Evolutionary conservation across 2,888 invertebrate genomes (phyloP), one percentile per base, ranked within the genome.

Genomic region (Thymelicus sylvestris): DNA sequence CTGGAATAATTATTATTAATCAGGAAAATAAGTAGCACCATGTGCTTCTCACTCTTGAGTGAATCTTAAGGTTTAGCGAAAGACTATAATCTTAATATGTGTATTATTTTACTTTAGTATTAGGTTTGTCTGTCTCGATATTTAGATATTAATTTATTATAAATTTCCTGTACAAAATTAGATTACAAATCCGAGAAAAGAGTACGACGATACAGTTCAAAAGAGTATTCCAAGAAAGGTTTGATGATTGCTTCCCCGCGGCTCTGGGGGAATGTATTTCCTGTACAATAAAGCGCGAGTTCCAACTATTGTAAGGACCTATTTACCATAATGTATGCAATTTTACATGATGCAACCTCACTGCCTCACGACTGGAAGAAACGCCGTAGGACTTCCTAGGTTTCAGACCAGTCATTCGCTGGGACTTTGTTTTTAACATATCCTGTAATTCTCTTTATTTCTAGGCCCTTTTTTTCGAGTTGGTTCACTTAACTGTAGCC

Each of bases 291-390:
- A 66, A 71, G 70, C 66, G 70, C 70, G 66, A 55, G 66, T 71
- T 61, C 65, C 61, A 71, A 61, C 70, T 61, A 52, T 66, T 71
- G 60, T 71, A 71, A 71, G 70, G 66, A 71, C 70, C 70, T 71
- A 71, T 65, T 71, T 71, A 66, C 60, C 66, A 71, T 71, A 71
- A 71, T 71, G 61, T 55, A 55, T 71, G 70, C 70, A 71, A 71
- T 71, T 71, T 71, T 71, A 66, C 52, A 60, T 61, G 61, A 71
- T 61, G 65, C 70, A 52, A 65, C 60, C 55, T 65, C 50, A 52
- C 70, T 61, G 60, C 60, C 66, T 71, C 70, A 71, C 70, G 70
- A 71, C 66, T 66, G 41, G 48, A 60, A 61, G 60, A 66, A 71
- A 61, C 70, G 65, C 70, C 70, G 65, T 59, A 60, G 70, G 70